Conservation (phyloP, 2,888 invertebrate species). For the Cheilosia vulpina region DNA sequence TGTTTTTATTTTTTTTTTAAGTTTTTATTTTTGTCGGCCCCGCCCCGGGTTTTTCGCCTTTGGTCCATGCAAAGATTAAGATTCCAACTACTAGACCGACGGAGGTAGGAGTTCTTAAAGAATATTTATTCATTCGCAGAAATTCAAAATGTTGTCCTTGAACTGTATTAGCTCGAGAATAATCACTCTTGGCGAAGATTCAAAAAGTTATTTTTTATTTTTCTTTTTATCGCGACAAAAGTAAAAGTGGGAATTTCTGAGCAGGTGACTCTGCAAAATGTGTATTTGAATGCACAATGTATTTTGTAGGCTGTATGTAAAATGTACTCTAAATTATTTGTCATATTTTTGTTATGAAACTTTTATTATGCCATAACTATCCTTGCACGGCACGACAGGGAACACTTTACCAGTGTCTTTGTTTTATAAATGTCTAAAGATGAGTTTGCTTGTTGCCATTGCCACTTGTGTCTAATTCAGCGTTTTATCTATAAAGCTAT, state of each 20-base stretch:
- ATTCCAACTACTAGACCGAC: no score
- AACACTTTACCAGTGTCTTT: no score
- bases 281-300: not conserved
- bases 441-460: not conserved
- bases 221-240: not conserved
- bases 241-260: not conserved
- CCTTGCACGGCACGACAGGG: no score
- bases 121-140: no score
- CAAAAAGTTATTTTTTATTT: conserved; percentile 12
- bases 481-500: not conserved
- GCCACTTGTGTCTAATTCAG: not conserved
- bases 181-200: conserved; percentile 19
- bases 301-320: not conserved
- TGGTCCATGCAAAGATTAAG: no score
- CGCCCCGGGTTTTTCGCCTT: no score
- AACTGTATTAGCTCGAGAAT: conserved; percentile 3
- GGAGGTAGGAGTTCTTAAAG: no score
- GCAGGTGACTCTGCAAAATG: not conserved
- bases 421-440: not conserved
- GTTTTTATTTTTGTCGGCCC: no score
- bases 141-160: not conserved
- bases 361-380: not conserved
- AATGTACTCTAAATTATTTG: not conserved
- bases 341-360: not conserved
- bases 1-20: no score